phyloP scores from a whole-genome alignment of 2,797 vertebrate genomes.

The Paedocypris micromegethes region DNA sequence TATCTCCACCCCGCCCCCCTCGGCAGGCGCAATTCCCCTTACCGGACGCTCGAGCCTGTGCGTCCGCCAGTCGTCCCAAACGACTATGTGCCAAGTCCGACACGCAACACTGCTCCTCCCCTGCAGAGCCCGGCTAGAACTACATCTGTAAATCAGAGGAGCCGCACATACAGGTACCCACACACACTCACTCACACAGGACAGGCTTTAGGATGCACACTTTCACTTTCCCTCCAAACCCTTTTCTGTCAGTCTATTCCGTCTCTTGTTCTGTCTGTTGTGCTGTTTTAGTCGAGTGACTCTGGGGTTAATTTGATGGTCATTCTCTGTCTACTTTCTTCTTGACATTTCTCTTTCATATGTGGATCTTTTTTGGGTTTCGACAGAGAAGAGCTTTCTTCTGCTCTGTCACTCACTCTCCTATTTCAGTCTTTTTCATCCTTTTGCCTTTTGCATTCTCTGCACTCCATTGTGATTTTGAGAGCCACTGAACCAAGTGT shows the following conservation, averaged over 20 bases:
- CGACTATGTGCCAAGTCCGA: slow-evolving; percentile 97
- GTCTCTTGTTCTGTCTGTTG: slow-evolving; percentile 26
- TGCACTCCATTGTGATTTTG: slow-evolving; percentile 14
- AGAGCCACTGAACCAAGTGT: slow-evolving; percentile 14
- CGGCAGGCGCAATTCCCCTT: slow-evolving; percentile 96
- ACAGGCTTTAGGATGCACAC: slow-evolving; percentile 7
- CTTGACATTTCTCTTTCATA: slow-evolving; percentile 34
- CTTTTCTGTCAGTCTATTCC: slow-evolving; percentile 30
- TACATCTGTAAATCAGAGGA: slow-evolving; percentile 98
- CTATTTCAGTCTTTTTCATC: slow-evolving; percentile 43
- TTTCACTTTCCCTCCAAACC: slow-evolving; percentile 15
- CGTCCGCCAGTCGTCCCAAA: slow-evolving; percentile 98
- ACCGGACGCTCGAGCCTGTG: slow-evolving; percentile 97
- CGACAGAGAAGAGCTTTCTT: slow-evolving; percentile 33
- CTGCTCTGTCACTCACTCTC: slow-evolving; percentile 25
- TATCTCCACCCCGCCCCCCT: slow-evolving; percentile 55
- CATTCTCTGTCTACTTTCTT: slow-evolving; percentile 38
- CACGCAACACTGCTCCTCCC: slow-evolving; percentile 87
- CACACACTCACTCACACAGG: slow-evolving; percentile 5
- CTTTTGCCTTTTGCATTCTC: slow-evolving; percentile 45
- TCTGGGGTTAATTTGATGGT: slow-evolving; percentile 19
- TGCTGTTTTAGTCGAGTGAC: slow-evolving; percentile 24
- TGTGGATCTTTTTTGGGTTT: slow-evolving; percentile 26
- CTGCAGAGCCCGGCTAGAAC: slow-evolving; percentile 94
- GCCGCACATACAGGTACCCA: slow-evolving; percentile 98